Conservation (phyloP, 2,797 vertebrate genomes). For the Leucoraja ocellata region DNA sequence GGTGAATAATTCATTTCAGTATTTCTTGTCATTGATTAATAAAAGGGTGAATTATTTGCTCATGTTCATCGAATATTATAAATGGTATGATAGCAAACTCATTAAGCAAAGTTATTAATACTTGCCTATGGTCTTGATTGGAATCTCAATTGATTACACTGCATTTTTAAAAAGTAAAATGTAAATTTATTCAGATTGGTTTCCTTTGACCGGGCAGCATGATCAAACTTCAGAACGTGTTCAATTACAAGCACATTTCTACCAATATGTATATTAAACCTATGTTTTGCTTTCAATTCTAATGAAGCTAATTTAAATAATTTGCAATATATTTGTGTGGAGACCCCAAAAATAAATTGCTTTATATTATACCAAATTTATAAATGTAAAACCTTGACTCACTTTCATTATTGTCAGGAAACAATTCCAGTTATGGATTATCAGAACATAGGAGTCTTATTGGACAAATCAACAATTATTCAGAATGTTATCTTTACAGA, state of each 20-base stretch:
- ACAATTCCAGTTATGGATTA: not conserved
- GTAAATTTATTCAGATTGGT: not conserved
- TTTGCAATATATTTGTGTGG: not conserved
- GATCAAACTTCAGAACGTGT: not conserved
- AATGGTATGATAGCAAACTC: not conserved
- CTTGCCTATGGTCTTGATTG: not conserved
- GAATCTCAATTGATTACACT: not conserved
- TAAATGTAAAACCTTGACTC: not conserved
- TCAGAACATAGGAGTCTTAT: not conserved
- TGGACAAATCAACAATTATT: not conserved
- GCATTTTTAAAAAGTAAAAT: not conserved
- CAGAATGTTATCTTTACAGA: not conserved
- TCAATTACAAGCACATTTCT: not conserved
- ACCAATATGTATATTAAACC: not conserved
- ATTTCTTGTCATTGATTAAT: conserved; percentile 5
- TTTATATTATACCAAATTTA: not conserved
- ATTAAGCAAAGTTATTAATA: conserved; percentile 12
- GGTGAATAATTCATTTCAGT: not conserved
- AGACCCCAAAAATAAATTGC: not conserved
- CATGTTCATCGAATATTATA: not conserved
- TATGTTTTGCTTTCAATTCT: not conserved
- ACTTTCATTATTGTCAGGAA: not conserved
- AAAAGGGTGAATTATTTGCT: conserved; percentile 26
- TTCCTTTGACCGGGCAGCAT: not conserved
- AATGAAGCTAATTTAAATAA: not conserved